Conservation (phyloP, 2,888 invertebrate genomes). For the Cryptophagus acutangulus region DNA sequence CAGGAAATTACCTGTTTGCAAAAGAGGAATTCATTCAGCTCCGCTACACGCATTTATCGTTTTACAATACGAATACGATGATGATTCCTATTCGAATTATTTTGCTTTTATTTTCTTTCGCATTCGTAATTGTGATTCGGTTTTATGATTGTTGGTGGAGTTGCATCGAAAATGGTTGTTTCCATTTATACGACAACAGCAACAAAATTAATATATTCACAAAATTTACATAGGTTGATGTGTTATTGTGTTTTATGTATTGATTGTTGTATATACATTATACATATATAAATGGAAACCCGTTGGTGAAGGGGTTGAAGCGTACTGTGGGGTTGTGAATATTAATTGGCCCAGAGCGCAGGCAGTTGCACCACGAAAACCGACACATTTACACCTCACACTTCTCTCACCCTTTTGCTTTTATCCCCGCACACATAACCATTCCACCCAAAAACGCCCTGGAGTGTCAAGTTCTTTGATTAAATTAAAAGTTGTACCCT, state of each 20-base stretch:
- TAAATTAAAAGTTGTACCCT: constrained; percentile 51
- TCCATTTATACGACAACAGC: neutral
- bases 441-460: constrained; percentile 46
- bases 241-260: constrained; percentile 5
- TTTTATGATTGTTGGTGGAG: too few species aligned
- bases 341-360: constrained; percentile 45
- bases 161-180: too few species aligned
- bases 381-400: constrained; percentile 48
- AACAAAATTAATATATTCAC: constrained; percentile 7
- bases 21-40: too few species aligned
- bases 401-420: constrained; percentile 33
- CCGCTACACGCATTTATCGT: too few species aligned
- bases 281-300: neutral
- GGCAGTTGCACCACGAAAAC: constrained; percentile 41
- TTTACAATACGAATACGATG: too few species aligned
- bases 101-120: too few species aligned
- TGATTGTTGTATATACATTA: constrained; percentile 2
- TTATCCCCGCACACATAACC: constrained; percentile 34
- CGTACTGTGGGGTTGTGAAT: constrained; percentile 33
- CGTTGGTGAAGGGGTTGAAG: neutral
- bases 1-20: too few species aligned
- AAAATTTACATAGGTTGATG: constrained; percentile 9
- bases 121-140: too few species aligned
- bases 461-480: constrained; percentile 51
- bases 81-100: too few species aligned